These are phyloP conservation scores for Trinectes maculatus DNA, from an alignment of 2,113 vertebrate species.

Conservation along the genomic window DNA sequence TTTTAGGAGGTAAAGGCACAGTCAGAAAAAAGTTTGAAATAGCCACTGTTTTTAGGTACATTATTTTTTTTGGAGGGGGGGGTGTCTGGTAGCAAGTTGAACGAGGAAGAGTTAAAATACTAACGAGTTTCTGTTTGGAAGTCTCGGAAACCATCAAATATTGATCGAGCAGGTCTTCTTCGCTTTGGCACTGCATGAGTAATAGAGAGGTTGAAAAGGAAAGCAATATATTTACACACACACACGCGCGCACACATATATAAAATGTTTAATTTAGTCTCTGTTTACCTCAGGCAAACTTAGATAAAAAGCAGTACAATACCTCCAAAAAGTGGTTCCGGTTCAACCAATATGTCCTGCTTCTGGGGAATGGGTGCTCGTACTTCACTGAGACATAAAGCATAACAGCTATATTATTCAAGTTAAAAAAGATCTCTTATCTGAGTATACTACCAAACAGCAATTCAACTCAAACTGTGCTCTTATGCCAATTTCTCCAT, in stretches of 20 bases:
- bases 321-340: slow-evolving; percentile 98
- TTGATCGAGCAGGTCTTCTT: slow-evolving; percentile 94
- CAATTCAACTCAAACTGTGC: not conserved
- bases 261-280: not conserved
- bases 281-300: not conserved
- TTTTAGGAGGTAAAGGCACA: slow-evolving; percentile 2
- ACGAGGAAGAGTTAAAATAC: slow-evolving; percentile 23
- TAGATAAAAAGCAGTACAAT: slow-evolving; percentile 47
- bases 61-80: not conserved
- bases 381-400: slow-evolving; percentile 86
- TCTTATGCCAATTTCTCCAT: not conserved
- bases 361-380: slow-evolving; percentile 99
- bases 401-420: not conserved
- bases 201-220: slow-evolving; percentile 13
- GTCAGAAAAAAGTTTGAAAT: not conserved
- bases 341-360: slow-evolving; percentile 98
- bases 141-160: slow-evolving; percentile 99
- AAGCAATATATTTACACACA: too few species aligned
- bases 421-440: not conserved
- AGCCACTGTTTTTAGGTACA: not conserved
- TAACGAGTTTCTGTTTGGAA: slow-evolving; percentile 99
- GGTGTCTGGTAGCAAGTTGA: not conserved
- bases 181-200: slow-evolving; percentile 93
- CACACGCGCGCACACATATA: too few species aligned
- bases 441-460: not conserved